These are phyloP conservation scores for Hippocampus abdominalis DNA, from an alignment of 2,113 vertebrate genomes.

Conservation along the genomic window DNA sequence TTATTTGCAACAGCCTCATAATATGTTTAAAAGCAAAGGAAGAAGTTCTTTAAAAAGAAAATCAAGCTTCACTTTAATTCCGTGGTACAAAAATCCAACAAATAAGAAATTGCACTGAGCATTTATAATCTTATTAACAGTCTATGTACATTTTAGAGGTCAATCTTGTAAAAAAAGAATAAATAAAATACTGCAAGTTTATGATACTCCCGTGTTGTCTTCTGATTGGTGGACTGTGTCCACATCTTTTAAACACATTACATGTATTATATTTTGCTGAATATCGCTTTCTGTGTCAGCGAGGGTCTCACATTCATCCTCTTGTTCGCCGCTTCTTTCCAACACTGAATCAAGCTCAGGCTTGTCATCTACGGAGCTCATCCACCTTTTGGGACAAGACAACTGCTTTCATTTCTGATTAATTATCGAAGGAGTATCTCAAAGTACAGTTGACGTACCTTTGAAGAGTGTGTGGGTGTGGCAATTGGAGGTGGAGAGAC, in stretches of 20 bases:
- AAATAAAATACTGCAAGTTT: neutral
- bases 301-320: neutral
- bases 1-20: neutral
- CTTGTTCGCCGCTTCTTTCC: neutral
- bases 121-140: neutral
- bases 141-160: neutral
- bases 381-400: neutral
- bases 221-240: neutral
- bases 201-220: neutral
- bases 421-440: neutral
- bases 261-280: neutral
- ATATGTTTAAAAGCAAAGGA: neutral
- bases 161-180: neutral
- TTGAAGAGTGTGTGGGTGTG: neutral
- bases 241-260: neutral
- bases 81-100: neutral
- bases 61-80: neutral
- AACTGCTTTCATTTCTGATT: neutral
- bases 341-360: neutral
- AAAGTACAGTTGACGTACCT: neutral
- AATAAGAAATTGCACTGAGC: neutral
- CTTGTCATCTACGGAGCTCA: neutral
- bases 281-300: neutral
- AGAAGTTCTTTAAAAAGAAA: neutral
- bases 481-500: conserved; percentile 1